phyloP scores from a whole-genome alignment of 1,140 invertebrate genomes.

The Leptinotarsa lineolata region DNA sequence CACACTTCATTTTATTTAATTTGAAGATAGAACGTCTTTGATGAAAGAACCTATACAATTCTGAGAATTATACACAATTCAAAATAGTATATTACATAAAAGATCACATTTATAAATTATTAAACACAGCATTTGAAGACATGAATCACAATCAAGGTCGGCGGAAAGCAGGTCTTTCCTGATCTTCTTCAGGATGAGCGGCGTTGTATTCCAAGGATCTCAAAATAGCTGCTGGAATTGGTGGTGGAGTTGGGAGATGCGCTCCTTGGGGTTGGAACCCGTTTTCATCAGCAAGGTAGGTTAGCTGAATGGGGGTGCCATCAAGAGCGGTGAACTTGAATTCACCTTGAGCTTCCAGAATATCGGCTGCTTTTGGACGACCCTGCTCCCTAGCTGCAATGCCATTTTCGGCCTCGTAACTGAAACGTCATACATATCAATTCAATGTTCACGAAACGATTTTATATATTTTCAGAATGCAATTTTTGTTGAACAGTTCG shows the following conservation, averaged over 20 bases:
- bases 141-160: not conserved
- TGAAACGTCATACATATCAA: slow-evolving; percentile 3
- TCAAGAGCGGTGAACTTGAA: slow-evolving; percentile 31
- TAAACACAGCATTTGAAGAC: not conserved
- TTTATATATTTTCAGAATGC: no score
- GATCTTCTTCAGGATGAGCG: slow-evolving; percentile 34
- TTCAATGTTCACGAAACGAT: no score
- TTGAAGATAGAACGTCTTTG: no score
- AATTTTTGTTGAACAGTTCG: no score
- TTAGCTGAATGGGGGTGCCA: slow-evolving; percentile 28
- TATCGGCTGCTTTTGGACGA: slow-evolving; percentile 49
- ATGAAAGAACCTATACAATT: no score
- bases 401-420: slow-evolving; percentile 46
- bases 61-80: not conserved
- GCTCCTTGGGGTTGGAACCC: slow-evolving; percentile 36
- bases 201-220: slow-evolving; percentile 38
- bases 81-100: slow-evolving; percentile 14
- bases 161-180: slow-evolving; percentile 12
- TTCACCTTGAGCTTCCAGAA: slow-evolving; percentile 26
- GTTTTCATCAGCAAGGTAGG: slow-evolving; percentile 36
- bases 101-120: slow-evolving; percentile 16
- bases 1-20: no score
- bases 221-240: slow-evolving; percentile 38
- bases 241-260: slow-evolving; percentile 35
- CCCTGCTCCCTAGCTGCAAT: slow-evolving; percentile 49